Evolutionary conservation across 2,888 invertebrate genomes (phyloP).

Genomic region (Bellardia pandia): DNA sequence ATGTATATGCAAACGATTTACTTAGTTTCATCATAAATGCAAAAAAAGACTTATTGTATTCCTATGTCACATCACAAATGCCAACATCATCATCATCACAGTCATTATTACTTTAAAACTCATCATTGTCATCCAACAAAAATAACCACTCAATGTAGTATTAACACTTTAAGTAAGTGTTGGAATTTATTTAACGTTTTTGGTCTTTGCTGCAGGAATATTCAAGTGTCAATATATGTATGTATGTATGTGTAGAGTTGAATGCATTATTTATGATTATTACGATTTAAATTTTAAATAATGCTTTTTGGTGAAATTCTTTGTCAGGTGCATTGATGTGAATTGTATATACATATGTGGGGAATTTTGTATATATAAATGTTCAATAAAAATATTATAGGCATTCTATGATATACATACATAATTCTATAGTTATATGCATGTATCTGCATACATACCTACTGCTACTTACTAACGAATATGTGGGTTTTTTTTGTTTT

Average conservation of each 20-base stretch:
- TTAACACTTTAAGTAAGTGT: conserved; percentile 46
- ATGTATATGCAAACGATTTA: too few species aligned
- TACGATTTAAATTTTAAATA: background rate
- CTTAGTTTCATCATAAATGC: too few species aligned
- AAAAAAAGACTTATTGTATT: background rate
- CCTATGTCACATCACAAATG: background rate
- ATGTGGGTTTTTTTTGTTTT: too few species aligned
- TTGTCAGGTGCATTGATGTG: background rate
- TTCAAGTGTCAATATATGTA: background rate
- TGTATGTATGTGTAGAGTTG: background rate
- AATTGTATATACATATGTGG: background rate
- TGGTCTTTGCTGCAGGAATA: background rate
- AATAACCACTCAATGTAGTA: conserved; percentile 41
- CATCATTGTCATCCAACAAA: conserved; percentile 23
- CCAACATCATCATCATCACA: background rate
- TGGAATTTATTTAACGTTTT: conserved; percentile 12
- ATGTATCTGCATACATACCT: too few species aligned
- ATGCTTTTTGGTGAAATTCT: background rate
- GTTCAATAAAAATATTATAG: too few species aligned
- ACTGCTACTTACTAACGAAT: too few species aligned
- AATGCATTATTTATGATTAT: background rate
- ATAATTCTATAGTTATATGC: too few species aligned
- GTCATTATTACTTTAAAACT: background rate
- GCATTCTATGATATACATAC: too few species aligned
- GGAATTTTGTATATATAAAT: too few species aligned